These are phyloP conservation scores for Murina feae DNA, from an alignment of 2,113 vertebrate species.

Conservation along the genomic window DNA sequence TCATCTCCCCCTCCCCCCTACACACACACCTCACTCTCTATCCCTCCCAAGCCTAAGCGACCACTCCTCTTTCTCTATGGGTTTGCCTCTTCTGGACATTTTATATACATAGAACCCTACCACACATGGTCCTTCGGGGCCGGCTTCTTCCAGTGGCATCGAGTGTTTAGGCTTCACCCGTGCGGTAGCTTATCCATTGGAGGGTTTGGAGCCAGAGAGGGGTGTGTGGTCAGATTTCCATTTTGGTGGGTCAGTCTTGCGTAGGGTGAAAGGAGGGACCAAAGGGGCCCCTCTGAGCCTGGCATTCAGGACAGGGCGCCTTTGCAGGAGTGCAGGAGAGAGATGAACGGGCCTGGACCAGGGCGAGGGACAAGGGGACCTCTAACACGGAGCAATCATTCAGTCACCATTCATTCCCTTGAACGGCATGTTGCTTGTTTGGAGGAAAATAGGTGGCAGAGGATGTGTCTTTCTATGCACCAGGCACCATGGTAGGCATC, in stretches of 20 bases:
- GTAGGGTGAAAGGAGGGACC: not conserved
- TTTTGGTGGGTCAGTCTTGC: not conserved
- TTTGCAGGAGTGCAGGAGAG: not conserved
- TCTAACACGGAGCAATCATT: not conserved
- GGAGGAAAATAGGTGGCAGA: not conserved
- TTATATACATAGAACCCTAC: not conserved
- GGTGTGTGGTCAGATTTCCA: not conserved
- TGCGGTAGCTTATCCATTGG: rapidly evolving
- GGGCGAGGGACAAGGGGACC: not conserved
- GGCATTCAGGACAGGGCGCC: not conserved
- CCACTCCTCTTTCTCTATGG: not conserved
- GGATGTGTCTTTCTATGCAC: not conserved
- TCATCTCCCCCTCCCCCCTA: no score
- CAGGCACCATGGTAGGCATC: not conserved
- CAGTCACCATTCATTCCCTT: not conserved
- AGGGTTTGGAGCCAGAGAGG: not conserved
- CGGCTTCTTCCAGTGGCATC: not conserved
- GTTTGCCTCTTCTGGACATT: not conserved
- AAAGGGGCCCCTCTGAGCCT: no score
- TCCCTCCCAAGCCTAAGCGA: not conserved
- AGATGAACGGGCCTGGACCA: no score
- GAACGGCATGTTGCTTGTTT: not conserved
- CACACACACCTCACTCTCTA: no score
- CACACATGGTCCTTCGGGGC: not conserved
- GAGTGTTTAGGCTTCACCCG: rapidly evolving